Base-by-base conservation (phyloP, 1,140 invertebrate genomes). In the Plectus sambesii region DNA sequence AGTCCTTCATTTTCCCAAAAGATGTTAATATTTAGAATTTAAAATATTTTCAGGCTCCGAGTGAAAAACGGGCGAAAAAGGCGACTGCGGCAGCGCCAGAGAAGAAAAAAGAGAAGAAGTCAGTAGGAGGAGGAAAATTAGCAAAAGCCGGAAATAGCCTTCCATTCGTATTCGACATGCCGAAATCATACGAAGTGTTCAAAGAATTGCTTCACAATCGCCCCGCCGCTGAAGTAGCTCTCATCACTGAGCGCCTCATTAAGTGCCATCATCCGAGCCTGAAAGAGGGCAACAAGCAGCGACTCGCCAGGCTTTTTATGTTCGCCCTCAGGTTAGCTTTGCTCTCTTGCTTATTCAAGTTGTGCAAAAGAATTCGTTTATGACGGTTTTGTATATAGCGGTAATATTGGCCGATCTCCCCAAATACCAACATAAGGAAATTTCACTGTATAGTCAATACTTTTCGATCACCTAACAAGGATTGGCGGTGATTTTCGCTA, bases 191-290 rank as follows among this genome's bases (percentile, higher is more conserved):
- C 23, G 25, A 35, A n/a, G 33, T 47, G 8, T 43, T 55, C 51
- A 26, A 23, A 9, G 49, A 33, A 3, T 17, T 55, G 0, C 22
- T 55, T 1, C 42, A 55, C 12, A 51, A 30, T 22, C 17, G 47
- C 35, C 25, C 29, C 9, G 39, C 3, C 20, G 19, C 42, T 12
- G 29, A 38, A 20, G 20, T 41, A 23, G 39, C 12, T 3, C 29
- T 38, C 5, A 43, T 48, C 37, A 38, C 47, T 19, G 46, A 48
- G 41, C n/a, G 46, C 9, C 19, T 56, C 15, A 35, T 49, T 9
- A 56, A 55, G 26, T 55, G 51, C 47, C 47, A 56, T 23, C 55
- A 56, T 56, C 55, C 55, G 9, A 49, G 55, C 36, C 42, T 58
- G 3, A 56, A 58, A 47, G 53, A 51, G n/a, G 56, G 56, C 12